These are phyloP conservation scores for Pygathrix nemaeus DNA, from an alignment of 2,113 vertebrate species.

Conservation along the genomic window DNA sequence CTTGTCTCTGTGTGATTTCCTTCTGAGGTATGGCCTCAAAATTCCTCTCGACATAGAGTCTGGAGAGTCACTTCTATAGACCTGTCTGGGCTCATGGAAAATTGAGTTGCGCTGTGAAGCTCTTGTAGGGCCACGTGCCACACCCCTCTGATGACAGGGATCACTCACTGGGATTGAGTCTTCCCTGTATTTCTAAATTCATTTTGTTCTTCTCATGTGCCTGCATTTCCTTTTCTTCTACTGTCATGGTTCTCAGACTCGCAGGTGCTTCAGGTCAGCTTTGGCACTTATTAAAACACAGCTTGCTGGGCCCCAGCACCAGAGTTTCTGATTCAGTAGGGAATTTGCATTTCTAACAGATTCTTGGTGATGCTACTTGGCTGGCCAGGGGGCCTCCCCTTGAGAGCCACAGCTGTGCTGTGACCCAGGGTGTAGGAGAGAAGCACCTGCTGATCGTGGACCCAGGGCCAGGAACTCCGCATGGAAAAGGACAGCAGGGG, in stretches of 20 bases:
- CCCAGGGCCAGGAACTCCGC: background rate
- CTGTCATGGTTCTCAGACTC: background rate
- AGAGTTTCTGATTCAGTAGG: background rate
- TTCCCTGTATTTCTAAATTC: too few species aligned
- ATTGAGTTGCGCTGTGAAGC: accelerated
- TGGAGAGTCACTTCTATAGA: accelerated
- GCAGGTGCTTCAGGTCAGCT: accelerated
- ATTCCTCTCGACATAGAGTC: background rate
- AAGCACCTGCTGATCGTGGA: background rate
- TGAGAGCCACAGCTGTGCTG: background rate
- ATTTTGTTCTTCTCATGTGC: background rate
- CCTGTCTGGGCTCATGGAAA: background rate
- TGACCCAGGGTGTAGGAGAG: background rate
- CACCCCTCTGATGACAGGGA: accelerated
- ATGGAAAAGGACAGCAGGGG: background rate
- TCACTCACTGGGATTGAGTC: too few species aligned
- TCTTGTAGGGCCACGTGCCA: background rate
- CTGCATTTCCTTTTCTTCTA: background rate
- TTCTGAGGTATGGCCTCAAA: background rate
- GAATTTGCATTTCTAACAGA: background rate
- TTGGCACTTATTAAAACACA: background rate
- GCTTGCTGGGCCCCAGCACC: background rate
- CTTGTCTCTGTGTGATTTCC: background rate
- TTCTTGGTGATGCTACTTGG: background rate
- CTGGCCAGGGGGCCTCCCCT: too few species aligned